Conservation (phyloP, 1,140 invertebrate genomes). For the Papilio machaon region DNA sequence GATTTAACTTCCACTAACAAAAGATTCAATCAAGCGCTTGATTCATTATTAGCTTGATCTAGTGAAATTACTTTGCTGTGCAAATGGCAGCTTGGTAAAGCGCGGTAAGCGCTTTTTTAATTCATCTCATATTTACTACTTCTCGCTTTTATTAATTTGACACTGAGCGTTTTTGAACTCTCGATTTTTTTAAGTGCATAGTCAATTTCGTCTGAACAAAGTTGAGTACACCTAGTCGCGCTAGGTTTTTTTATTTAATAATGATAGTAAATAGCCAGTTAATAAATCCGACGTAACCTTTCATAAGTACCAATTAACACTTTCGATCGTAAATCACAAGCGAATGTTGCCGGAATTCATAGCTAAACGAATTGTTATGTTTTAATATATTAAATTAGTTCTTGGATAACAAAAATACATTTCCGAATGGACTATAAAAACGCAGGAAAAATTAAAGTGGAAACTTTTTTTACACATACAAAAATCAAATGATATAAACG, state of each 20-base stretch:
- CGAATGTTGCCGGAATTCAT: background rate
- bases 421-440: background rate
- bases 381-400: background rate
- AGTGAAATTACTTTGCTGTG: slow-evolving; percentile 38
- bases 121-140: background rate
- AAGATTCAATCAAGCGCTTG: slow-evolving; percentile 61
- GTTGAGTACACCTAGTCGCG: background rate
- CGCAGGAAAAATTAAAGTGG: background rate
- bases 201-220: background rate
- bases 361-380: background rate
- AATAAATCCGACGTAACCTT: background rate
- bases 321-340: background rate
- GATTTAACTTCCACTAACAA: slow-evolving; percentile 63
- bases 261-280: background rate
- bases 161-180: background rate
- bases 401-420: background rate
- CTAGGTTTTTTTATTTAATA: background rate
- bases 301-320: background rate
- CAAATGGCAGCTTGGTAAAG: slow-evolving; percentile 36
- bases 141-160: background rate
- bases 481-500: background rate
- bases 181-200: background rate
- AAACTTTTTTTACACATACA: background rate
- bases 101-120: slow-evolving; percentile 25
- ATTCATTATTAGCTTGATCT: slow-evolving; percentile 54